Base-by-base conservation (phyloP, 2,888 invertebrate genomes). In the Sericinus montela region DNA sequence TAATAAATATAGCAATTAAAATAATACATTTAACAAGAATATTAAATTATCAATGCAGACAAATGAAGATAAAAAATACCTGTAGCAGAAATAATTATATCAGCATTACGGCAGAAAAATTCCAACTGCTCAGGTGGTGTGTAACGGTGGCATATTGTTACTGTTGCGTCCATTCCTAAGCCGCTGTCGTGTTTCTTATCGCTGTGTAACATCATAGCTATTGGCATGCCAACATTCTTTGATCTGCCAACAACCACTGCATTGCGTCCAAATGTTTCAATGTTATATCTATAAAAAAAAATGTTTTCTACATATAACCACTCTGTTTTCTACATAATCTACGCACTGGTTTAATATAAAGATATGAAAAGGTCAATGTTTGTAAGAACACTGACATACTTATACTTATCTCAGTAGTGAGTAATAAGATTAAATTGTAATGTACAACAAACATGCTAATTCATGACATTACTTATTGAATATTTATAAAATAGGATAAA, bases 151-250 rank as follows among this genome's bases (percentile, higher is more conserved):
- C 97, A 97, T 54, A 97, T 93, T 1, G 96, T 96, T 0, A 96
- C 96, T 0, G 97, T 97, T 11, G 96, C 95, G 69, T 97, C 97
- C 87, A 95, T 88, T 0, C 93, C 95, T 38, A 92, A 83, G 0
- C 85, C 81, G 37, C 91, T 93, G 69, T 94, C 93, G 67, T 92
- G 91, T 4, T 76, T 76, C 28, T 91, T 91, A 80, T 96, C 95
- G 2, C 95, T 92, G 70, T 95, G 95, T 43, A 98, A 79, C 63
- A 97, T 84, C 89, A 97, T 91, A 0, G 96, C 95, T 51, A 97
- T 94, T 0, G 98, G 97, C 86, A 97, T 91, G 0, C 97, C 96
- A 15, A 98, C 97, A 78, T 97, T 96, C 77, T 97, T 97, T 0
- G 97, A 97, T 45, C 97, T 90, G 1, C 97, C 97, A 57, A 96